Evolutionary conservation across 2,888 invertebrate genomes (phyloP), one percentile per base, ranked within the genome.

Genomic region (Patella ulyssiponensis): DNA sequence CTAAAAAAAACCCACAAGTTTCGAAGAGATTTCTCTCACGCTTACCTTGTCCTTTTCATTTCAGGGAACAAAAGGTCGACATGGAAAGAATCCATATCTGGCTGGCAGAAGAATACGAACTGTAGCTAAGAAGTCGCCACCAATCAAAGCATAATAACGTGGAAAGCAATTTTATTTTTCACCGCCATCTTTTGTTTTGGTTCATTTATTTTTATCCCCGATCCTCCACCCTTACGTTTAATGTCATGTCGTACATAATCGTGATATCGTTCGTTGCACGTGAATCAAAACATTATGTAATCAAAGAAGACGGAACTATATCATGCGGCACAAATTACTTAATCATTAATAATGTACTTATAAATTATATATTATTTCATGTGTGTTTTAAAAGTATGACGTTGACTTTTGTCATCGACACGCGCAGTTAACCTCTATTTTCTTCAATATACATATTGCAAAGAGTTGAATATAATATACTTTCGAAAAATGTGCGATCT

Each of bases 321-420:
- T 44, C 44, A 44, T 64, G 64, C 64, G 64, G 64, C 64, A 64
- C 64, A 23, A 64, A 11, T 64, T 64, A 64, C 64, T 64, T 64
- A 64, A 20, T 12, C 12, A 64, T 23, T 64, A 12, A 64, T 23
- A 64, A 15, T 11, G 23, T 64, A 64, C 64, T 64, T 64, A 64
- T 17, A 56, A 64, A 64, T 64, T 64, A 44, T 44, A 44, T 64
- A 64, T 23, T 64, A 23, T 20, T 64, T 64, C 0, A 64, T 64
- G 14, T 20, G 23, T 64, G 20, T 64, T 11, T 64, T 64, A 20
- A 23, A 64, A 12, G 20, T 64, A 23, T 23, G 64, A 44, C 44
- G 9, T 5, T 44, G 44, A 44, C 44, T 5, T 44, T 44, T 44
- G 44, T 44, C 9, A 44, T 9, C 9, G 44, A 44, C 44, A 44